These are phyloP conservation scores for Dasysyrphus tricinctus DNA, from an alignment of 2,888 invertebrate genomes.

Conservation along the genomic window DNA sequence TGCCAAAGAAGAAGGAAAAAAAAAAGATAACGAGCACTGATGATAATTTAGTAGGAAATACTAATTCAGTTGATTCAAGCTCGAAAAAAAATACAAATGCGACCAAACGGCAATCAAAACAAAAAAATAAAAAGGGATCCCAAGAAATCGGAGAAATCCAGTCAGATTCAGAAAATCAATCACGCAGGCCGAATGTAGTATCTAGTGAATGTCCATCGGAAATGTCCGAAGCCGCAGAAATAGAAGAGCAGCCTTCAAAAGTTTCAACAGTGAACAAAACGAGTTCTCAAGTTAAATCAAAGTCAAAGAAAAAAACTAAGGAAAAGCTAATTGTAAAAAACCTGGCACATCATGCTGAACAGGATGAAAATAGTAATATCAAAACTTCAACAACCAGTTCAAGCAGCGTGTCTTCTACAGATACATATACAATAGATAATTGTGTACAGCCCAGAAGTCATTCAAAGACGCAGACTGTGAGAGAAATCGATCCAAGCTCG, in stretches of 20 bases:
- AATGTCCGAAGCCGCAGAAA: background rate
- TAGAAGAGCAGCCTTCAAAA: background rate
- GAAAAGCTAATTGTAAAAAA: background rate
- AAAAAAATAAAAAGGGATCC: background rate
- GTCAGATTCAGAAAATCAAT: background rate
- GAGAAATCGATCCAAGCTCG: background rate
- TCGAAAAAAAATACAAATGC: slow-evolving; percentile 23
- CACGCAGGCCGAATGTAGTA: background rate
- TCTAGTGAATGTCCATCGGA: no score
- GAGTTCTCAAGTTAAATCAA: background rate
- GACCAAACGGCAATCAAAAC: background rate
- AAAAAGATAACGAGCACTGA: background rate
- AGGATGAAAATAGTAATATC: background rate
- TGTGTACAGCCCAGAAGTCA: background rate
- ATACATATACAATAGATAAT: no score
- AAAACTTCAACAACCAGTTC: background rate
- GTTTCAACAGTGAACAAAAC: background rate
- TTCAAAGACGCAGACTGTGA: background rate
- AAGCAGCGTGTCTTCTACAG: background rate
- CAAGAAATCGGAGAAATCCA: background rate
- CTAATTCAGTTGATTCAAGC: slow-evolving; percentile 42
- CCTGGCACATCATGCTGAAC: background rate
- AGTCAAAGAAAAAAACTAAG: background rate
- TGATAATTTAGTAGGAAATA: slow-evolving; percentile 66
- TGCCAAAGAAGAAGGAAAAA: background rate